Percentiles rank a stretch among this genome's conserved stretches.
Conservation (phyloP, 2,797 vertebrate species). For the Vireo griseus region DNA sequence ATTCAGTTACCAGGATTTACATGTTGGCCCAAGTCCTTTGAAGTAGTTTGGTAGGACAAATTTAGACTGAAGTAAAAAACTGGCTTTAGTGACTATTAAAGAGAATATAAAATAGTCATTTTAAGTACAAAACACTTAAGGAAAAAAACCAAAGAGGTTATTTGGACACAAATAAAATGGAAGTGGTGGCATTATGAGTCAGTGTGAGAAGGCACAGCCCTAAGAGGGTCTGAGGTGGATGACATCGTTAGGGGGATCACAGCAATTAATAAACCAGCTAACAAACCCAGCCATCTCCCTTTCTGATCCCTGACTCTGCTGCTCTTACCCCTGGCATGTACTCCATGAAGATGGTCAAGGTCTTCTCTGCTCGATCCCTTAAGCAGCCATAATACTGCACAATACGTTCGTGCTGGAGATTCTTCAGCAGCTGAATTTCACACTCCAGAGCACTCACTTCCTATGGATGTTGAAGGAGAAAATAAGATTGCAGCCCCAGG, state of each 20-base stretch:
- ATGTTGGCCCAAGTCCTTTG: background rate
- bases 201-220: background rate
- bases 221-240: background rate
- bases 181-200: background rate
- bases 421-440: slow-evolving; percentile 97
- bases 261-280: background rate
- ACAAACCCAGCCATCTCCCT: background rate
- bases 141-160: background rate
- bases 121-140: background rate
- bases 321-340: slow-evolving; percentile 94
- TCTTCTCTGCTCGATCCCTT: slow-evolving; percentile 91
- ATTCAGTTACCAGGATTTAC: background rate
- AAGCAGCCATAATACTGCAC: slow-evolving; percentile 96
- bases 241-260: background rate
- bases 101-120: background rate
- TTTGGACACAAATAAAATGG: background rate
- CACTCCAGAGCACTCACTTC: slow-evolving; percentile 97
- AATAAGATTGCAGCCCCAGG: background rate
- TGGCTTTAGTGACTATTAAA: background rate
- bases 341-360: slow-evolving; percentile 98
- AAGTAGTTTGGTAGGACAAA: background rate
- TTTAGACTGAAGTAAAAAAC: background rate
- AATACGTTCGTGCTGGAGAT: slow-evolving; percentile 93
- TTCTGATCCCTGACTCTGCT: background rate
- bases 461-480: slow-evolving; percentile 64